Base-by-base conservation (phyloP, 2,888 invertebrate species). In the Phengaris arion region DNA sequence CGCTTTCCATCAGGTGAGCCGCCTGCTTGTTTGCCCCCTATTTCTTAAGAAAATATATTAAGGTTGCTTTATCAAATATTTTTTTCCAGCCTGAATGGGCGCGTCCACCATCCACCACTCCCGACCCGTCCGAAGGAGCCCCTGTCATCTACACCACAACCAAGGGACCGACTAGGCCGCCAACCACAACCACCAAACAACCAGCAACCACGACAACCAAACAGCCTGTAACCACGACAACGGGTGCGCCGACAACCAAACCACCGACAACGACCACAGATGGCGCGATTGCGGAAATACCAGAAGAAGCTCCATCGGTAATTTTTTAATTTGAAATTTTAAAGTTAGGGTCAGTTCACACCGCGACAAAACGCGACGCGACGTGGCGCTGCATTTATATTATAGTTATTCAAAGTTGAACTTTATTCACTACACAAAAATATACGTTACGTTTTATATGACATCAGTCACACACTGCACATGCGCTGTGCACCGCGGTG, bases 11-110 rank as follows among this genome's bases (percentile, higher is more conserved):
- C 35, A 35, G 35, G 35, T 2, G 35, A 35, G 35, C 35, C 35
- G 35, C 2, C 22, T 22, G 22, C 22, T 22, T 22, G 22, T 22
- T 22, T 22, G 22, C 22, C 22, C 22, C 22, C 22, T 22, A 22
- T 22, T 22, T 22, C 22, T 22, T 22, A 35, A 35, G 4, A 35
- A 2, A 35, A 54, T 54, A 22, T 55, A 55, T 55, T 6, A n/a
- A 4, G n/a, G 6, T 55, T 55, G n/a, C 35, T 55, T 55, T 55
- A 55, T 55, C 46, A 46, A 55, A n/a, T 2, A 8, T 57, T 8
- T 8, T 57, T 69, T 83, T 89, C 64, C 83, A 97, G 96, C 97
- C 97, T 81, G 97, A 97, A 85, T 97, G 97, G 97, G 96, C 96
- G 69, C 94, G 95, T 78, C 97, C 97, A 15, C 96, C 96, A 77